These are phyloP conservation scores for Grus americana DNA, from an alignment of 2,113 vertebrate species.

Conservation along the genomic window DNA sequence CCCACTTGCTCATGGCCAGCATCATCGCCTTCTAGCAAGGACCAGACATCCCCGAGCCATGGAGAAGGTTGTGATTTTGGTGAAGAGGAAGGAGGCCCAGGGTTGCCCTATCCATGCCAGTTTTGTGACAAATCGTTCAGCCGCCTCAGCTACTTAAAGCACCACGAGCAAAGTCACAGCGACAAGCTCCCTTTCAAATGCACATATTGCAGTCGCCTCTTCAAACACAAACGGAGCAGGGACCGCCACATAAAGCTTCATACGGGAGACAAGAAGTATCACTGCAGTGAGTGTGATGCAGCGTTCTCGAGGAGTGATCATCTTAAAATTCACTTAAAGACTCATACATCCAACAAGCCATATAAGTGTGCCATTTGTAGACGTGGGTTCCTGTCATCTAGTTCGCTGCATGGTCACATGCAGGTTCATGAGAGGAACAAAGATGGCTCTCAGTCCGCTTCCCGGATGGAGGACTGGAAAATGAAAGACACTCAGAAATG, in stretches of 20 bases:
- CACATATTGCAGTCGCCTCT: slow-evolving; percentile 95
- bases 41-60: slow-evolving; percentile 94
- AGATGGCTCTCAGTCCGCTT: slow-evolving; percentile 83
- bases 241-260: slow-evolving; percentile 98
- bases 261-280: slow-evolving; percentile 97
- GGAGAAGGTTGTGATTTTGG: slow-evolving; percentile 94
- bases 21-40: slow-evolving; percentile 97
- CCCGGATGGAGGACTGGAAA: slow-evolving; percentile 91
- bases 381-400: slow-evolving; percentile 93
- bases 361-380: slow-evolving; percentile 98
- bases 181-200: slow-evolving; percentile 98
- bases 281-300: slow-evolving; percentile 95
- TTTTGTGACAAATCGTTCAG: slow-evolving; percentile 99
- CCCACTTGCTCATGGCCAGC: slow-evolving; percentile 96
- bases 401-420: slow-evolving; percentile 97
- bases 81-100: slow-evolving; percentile 92
- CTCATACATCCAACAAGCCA: slow-evolving; percentile 97
- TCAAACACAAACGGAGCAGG: slow-evolving; percentile 98
- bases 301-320: slow-evolving; percentile 97
- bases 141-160: slow-evolving; percentile 97
- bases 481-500: slow-evolving; percentile 97
- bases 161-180: slow-evolving; percentile 97
- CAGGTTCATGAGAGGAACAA: slow-evolving; percentile 96
- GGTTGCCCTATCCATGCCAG: slow-evolving; percentile 95
- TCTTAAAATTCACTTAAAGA: slow-evolving; percentile 99